Evolutionary conservation across 2,113 vertebrate genomes (phyloP).

Genomic region (Xenus cinereus): DNA sequence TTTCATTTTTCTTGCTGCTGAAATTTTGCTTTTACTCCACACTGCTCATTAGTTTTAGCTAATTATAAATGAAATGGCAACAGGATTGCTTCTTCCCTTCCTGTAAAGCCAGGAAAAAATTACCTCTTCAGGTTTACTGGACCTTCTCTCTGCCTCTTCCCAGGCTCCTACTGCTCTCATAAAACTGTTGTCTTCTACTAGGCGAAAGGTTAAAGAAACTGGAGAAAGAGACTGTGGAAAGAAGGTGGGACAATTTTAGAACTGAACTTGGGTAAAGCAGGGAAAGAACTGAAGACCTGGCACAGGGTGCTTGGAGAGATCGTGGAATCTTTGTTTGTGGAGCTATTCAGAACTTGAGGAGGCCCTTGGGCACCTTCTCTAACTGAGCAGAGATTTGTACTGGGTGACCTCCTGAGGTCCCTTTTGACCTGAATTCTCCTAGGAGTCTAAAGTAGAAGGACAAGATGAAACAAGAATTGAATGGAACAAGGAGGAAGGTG

Average conservation of each 20-base stretch:
- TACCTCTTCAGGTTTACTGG: background rate
- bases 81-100: background rate
- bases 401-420: background rate
- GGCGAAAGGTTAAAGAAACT: background rate
- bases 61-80: background rate
- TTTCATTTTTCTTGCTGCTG: background rate
- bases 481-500: background rate
- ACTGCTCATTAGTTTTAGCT: background rate
- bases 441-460: background rate
- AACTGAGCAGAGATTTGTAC: background rate
- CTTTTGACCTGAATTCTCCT: background rate
- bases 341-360: background rate
- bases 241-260: background rate
- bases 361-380: background rate
- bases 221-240: background rate
- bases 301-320: background rate
- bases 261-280: background rate
- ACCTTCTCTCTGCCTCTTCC: background rate
- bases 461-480: background rate
- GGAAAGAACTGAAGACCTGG: background rate
- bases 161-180: background rate
- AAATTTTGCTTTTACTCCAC: background rate
- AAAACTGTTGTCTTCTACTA: background rate
- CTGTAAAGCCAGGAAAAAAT: background rate
- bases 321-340: background rate